Evolutionary conservation across 35 echinoderm and acorn worm species (phyloP).

Genomic region (Strongylocentrotus purpuratus): DNA sequence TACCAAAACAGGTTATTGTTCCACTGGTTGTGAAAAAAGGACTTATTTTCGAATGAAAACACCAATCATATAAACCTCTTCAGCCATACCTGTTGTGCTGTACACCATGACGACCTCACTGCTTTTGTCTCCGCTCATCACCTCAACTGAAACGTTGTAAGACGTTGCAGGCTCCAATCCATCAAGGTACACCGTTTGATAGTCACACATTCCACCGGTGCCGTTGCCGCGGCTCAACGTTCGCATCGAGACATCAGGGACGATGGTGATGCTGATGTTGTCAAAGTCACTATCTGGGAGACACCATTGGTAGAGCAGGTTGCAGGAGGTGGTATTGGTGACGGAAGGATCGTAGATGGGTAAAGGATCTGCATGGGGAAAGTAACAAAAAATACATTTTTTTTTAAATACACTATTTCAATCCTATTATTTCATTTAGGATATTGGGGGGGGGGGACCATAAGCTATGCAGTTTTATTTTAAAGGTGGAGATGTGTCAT

Average conservation of each 20-base stretch:
- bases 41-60: no score
- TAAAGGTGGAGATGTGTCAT: no score
- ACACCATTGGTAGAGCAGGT: not conserved
- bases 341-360: not conserved
- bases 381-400: not conserved
- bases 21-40: no score
- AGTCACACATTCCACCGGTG: not conserved
- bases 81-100: not conserved
- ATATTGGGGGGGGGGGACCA: no score
- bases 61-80: no score
- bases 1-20: no score
- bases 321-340: slow-evolving; percentile 20
- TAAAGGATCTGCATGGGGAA: not conserved
- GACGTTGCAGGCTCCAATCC: not conserved
- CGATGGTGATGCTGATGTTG: not conserved
- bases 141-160: not conserved
- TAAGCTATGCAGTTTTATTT: no score
- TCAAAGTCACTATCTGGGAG: slow-evolving; percentile 16
- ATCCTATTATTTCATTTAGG: no score
- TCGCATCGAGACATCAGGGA: not conserved
- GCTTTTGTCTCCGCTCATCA: not conserved
- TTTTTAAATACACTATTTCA: no score
- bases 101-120: not conserved
- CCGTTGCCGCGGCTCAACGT: not conserved
- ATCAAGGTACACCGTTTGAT: not conserved